Base-by-base conservation (phyloP, 2,797 vertebrate genomes). In the Pseudochaenichthys georgianus region DNA sequence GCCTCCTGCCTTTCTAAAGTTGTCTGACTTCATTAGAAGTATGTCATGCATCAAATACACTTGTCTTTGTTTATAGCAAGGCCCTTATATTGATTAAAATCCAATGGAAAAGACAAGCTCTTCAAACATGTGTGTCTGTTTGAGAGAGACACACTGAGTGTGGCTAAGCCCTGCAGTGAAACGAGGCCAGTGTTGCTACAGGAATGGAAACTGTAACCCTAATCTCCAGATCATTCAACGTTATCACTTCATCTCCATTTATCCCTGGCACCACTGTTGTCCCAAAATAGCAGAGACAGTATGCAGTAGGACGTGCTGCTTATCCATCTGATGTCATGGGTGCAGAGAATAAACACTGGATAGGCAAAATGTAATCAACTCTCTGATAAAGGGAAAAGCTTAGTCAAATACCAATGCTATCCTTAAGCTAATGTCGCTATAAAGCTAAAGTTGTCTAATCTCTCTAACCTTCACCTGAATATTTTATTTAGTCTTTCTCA, bases 171-270 rank as follows among this genome's bases (percentile, higher is more conserved):
- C 51, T 2, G 3, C 53, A 4, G 65, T 61, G 80, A 85, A 92
- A 89, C 51, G 57, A 91, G 88, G 88, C 70, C 90, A 86, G 65
- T 54, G 84, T 81, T 65, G 83, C 77, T 64, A 79, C 86, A 84
- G 87, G 82, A 85, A 88, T 87, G 81, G 86, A 91, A 91, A 89
- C 86, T 78, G 82, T 88, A 85, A 75, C 78, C 85, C 80, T 90
- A 89, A 90, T 91, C 92, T 91, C 64, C 82, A 85, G 86, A 87
- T 87, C 86, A 81, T 88, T 85, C 83, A 76, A 42, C 13, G 68
- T 80, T 87, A 85, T 63, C 80, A 84, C 85, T 75, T 88, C 82
- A 78, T 86, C 87, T 77, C 55, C 70, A 38, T 77, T 84, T 59
- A 85, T 88, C 84, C 71, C 47, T 73, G 62, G 73, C 77, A 65